These are phyloP conservation scores for Prostheceraeus crozeri DNA, from an alignment of 2,888 invertebrate species.

Conservation along the genomic window DNA sequence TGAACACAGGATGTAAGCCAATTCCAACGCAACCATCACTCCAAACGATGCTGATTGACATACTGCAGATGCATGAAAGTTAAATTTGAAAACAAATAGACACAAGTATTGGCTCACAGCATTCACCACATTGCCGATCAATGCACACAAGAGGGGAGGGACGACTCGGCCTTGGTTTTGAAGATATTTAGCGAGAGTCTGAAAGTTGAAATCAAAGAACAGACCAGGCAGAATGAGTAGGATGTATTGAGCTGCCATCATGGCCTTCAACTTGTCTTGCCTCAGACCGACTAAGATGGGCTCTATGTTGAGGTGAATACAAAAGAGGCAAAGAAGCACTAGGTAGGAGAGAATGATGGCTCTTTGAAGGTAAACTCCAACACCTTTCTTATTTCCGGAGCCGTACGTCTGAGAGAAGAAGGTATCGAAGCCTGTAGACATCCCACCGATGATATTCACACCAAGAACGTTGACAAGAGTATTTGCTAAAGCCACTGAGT, in stretches of 20 bases:
- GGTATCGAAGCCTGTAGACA: constrained; percentile 5
- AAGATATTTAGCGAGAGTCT: neutral
- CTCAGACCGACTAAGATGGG: neutral
- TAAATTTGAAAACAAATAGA: neutral
- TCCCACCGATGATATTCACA: neutral
- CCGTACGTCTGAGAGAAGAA: constrained; percentile 10
- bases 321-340: neutral
- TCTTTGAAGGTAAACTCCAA: constrained; percentile 3
- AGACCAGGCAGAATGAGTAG: neutral
- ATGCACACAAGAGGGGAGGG: neutral
- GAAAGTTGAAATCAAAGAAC: neutral
- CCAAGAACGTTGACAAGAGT: neutral
- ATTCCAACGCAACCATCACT: neutral
- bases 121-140: constrained; percentile 2
- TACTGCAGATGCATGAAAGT: constrained; percentile 1
- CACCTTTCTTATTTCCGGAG: neutral
- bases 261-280: neutral
- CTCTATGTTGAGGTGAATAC: neutral
- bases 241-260: neutral
- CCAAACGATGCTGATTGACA: neutral
- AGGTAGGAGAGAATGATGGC: neutral
- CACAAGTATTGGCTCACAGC: neutral
- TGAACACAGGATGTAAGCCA: neutral
- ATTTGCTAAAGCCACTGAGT: neutral
- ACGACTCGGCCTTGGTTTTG: neutral